phyloP scores from a whole-genome alignment of 2,797 vertebrate genomes.

The Apodemus agrarius region DNA sequence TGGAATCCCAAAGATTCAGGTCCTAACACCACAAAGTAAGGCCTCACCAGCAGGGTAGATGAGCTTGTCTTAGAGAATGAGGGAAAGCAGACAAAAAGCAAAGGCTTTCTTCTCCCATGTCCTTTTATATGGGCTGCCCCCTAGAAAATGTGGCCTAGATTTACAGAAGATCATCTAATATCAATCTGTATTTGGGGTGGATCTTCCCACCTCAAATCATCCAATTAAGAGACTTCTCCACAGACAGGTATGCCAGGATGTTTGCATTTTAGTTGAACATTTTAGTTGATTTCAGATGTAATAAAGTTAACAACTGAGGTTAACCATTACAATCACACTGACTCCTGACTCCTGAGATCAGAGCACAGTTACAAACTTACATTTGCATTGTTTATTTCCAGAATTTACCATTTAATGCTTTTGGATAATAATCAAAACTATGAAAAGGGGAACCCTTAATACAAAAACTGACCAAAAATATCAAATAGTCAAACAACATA shows the following conservation, averaged over 20 bases:
- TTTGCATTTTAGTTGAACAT: neutral
- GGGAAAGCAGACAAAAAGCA: neutral
- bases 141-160: neutral
- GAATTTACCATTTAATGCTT: neutral
- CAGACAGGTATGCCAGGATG: neutral
- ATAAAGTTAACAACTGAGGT: neutral
- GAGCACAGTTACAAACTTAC: neutral
- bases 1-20: neutral
- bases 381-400: neutral
- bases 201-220: neutral
- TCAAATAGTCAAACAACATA: neutral
- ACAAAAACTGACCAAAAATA: neutral
- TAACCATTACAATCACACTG: neutral
- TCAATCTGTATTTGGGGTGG: neutral
- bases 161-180: neutral
- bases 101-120: neutral
- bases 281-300: neutral
- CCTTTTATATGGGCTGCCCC: neutral
- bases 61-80: neutral
- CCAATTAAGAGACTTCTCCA: neutral
- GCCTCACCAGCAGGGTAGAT: neutral
- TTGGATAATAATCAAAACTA: neutral
- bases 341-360: neutral
- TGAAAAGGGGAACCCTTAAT: neutral
- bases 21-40: neutral